phyloP scores from a whole-genome alignment of 2,113 vertebrate genomes.

The Zosterops hypoxanthus region DNA sequence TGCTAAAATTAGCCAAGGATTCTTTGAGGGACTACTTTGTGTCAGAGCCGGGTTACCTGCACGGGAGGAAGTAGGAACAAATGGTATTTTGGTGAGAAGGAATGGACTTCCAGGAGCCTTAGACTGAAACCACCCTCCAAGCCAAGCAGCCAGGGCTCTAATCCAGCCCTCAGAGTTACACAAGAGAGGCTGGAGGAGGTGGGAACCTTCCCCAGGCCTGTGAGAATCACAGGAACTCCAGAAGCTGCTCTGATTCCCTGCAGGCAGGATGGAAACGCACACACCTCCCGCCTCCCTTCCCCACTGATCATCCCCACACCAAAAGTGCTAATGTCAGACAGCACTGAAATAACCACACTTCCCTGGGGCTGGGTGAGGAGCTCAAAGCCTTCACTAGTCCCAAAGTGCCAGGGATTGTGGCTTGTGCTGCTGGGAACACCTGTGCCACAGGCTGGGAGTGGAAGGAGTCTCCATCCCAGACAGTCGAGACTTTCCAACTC shows the following conservation, averaged over 20 bases:
- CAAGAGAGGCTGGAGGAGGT: background rate
- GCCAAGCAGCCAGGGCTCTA: background rate
- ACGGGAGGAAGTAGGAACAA: background rate
- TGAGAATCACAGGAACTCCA: background rate
- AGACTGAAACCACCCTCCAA: background rate
- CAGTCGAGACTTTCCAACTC: rapidly evolving
- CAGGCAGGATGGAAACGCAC: background rate
- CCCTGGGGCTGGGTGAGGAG: background rate
- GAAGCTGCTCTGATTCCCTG: background rate
- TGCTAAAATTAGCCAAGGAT: constrained; percentile 10
- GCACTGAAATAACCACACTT: background rate
- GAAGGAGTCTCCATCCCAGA: background rate
- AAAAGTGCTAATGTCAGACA: background rate
- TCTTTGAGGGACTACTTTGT: background rate
- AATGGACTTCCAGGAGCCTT: background rate
- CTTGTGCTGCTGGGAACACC: background rate
- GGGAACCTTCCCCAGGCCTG: background rate
- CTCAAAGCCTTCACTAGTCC: background rate
- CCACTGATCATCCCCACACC: background rate
- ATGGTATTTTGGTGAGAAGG: background rate
- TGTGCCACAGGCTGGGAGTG: background rate
- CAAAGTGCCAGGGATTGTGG: background rate
- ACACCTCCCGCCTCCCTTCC: background rate
- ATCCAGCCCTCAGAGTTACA: background rate
- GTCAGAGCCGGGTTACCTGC: background rate